Base-by-base conservation (phyloP, 2,888 invertebrate species). In the Drosophila incognita region DNA sequence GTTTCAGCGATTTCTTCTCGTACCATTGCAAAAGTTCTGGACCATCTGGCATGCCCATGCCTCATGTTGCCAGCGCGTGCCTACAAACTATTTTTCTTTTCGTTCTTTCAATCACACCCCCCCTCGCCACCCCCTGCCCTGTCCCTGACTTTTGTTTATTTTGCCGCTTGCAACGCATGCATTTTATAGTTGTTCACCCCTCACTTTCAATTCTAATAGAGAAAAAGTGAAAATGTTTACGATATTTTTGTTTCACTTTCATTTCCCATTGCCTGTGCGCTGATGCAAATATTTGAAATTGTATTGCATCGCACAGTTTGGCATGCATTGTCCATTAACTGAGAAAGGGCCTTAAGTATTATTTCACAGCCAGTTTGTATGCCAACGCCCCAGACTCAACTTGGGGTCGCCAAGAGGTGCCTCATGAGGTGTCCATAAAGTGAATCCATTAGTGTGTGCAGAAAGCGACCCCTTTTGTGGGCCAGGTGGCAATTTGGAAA, bases 371-470 rank as follows among this genome's bases (percentile, higher is more conserved):
- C 63, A 15, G n/a, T 29, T 56, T 65, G 21, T 49, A 33, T 61
- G 66, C 57, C 63, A 67, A 69, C 27, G 63, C 15, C 58, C 65
- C 40, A 53, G 24, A 33, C 38, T 15, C 18, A 36, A 27, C 52
- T 60, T 53, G 59, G 65, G 79, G 29, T 74, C 56, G 18, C 18
- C 15, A 8, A 4, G 2, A 36, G 36, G 10, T 38, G n/a, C 33
- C 48, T 11, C 33, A 27, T 40, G 63, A 71, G 63, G 53, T 72
- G 65, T 56, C 33, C 64, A 54, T 59, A 31, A 68, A 82, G 79
- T 82, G 76, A 82, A 75, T 61, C 69, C 69, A 87, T 89, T 88
- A 88, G 67, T 69, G 79, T 90, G 89, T 76, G 83, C 90, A 90
- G 90, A 90, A 86, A 88, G 87, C 90, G 71, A 87, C 88, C 88